Evolutionary conservation across 2,797 vertebrate species (phyloP).

Genomic region (Capromys pilorides): DNA sequence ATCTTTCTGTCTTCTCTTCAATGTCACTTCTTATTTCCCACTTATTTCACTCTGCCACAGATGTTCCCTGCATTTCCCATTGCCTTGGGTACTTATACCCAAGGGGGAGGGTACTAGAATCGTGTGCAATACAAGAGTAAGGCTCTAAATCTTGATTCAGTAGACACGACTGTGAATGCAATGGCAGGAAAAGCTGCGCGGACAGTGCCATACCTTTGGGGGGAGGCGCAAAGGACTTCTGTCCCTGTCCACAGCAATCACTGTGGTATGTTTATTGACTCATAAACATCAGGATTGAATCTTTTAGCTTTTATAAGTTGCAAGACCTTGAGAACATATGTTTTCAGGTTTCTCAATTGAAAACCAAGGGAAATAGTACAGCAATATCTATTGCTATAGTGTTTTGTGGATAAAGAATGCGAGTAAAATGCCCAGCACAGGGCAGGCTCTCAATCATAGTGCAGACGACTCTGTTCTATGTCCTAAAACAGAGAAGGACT

Average conservation of each 20-base stretch:
- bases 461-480: background rate
- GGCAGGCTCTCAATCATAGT: background rate
- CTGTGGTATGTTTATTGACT: background rate
- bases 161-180: background rate
- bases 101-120: background rate
- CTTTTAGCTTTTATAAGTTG: background rate
- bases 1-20: slow-evolving; percentile 2
- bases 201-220: background rate
- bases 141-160: background rate
- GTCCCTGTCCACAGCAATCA: background rate
- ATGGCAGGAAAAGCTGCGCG: background rate
- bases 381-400: background rate
- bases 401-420: background rate
- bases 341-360: slow-evolving; percentile 27
- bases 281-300: background rate
- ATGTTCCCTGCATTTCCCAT: background rate
- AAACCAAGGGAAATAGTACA: background rate
- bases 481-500: background rate
- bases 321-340: background rate
- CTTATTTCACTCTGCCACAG: background rate
- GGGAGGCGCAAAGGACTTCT: background rate
- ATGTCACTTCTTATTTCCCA: background rate
- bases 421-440: background rate
- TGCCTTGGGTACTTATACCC: background rate
- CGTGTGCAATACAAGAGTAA: slow-evolving; percentile 28